Conservation (phyloP, 2,797 vertebrate genomes). For the Pangasius djambal region DNA sequence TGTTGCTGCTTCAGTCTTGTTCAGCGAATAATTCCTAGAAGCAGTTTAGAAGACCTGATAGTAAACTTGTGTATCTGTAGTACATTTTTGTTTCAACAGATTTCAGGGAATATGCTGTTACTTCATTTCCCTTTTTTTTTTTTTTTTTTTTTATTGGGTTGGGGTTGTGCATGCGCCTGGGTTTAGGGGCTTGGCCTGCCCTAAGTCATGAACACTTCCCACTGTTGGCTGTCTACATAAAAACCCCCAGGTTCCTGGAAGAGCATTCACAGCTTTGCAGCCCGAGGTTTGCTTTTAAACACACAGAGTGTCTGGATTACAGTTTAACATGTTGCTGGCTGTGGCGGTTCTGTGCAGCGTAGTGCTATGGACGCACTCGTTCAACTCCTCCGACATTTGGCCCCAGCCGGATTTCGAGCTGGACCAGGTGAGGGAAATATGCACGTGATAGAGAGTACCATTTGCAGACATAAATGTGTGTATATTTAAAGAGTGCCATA, state of each 20-base stretch:
- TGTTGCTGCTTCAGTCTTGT: not conserved
- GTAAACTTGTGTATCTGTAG: not conserved
- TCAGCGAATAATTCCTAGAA: not conserved
- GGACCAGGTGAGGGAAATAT: slow-evolving; percentile 54
- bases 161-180: not conserved
- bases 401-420: slow-evolving; percentile 57
- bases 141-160: not conserved
- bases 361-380: slow-evolving; percentile 44
- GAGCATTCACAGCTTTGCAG: slow-evolving; percentile 24
- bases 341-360: slow-evolving; percentile 47
- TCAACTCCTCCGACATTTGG: slow-evolving; percentile 41
- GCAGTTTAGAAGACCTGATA: not conserved
- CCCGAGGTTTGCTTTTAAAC: slow-evolving; percentile 24
- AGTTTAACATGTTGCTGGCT: slow-evolving; percentile 48
- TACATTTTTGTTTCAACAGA: not conserved
- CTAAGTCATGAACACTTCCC: slow-evolving; percentile 40
- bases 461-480: not conserved
- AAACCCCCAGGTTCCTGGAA: slow-evolving; percentile 37
- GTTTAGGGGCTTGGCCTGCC: slow-evolving; percentile 46
- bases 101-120: slow-evolving; percentile 8
- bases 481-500: not conserved
- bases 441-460: not conserved
- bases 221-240: slow-evolving; percentile 39
- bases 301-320: not conserved
- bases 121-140: not conserved